Base-by-base conservation (phyloP, 2,888 invertebrate genomes). In the Polylopha cassiicola region DNA sequence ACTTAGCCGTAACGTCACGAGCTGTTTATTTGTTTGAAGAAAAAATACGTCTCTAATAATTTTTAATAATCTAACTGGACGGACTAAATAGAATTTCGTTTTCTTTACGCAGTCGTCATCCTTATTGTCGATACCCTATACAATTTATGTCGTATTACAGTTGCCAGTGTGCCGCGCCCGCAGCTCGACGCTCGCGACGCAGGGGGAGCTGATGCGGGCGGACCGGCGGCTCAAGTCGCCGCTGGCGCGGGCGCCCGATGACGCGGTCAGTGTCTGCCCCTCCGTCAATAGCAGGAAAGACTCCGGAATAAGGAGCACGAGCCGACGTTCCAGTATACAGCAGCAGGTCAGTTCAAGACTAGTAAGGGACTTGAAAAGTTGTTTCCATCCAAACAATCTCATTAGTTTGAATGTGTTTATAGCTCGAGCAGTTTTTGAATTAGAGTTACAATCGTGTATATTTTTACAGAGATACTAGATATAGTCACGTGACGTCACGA, bases 281-380 rank as follows among this genome's bases (percentile, higher is more conserved):
- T 92, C 93, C 2, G 89, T 92, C 33, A 93, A 93, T 58, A 95
- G 95, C 55, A 88, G 95, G 39, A 95, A 95, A 74, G 95, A 95
- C 73, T 95, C 95, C 1, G 95, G 95, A 6, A 95, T 95, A 43
- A 88, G 92, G 55, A 95, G 95, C 68, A 94, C 92, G 38, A 95
- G 95, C 55, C 87, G 95, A 2, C 87, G 95, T 43, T 94, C 94
- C 56, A 95, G 95, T 64, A 94, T 95, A 65, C 93, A 93, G 58
- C 94, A 93, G 56, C 94, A 94, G 89, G 94, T 94, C 33, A 4
- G 27, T 23, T 14, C 23, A 18, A 9, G 36, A n/a, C 13, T 18
- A 52, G 18, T 67, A 50, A 46, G 32, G 30, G 36, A 20, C 23
- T 48, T 39, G 42, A 29, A 17, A 18, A 18, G 10, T 15, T 2